Base-by-base conservation (phyloP, 2,888 invertebrate genomes). In the Neoaliturus tenellus region DNA sequence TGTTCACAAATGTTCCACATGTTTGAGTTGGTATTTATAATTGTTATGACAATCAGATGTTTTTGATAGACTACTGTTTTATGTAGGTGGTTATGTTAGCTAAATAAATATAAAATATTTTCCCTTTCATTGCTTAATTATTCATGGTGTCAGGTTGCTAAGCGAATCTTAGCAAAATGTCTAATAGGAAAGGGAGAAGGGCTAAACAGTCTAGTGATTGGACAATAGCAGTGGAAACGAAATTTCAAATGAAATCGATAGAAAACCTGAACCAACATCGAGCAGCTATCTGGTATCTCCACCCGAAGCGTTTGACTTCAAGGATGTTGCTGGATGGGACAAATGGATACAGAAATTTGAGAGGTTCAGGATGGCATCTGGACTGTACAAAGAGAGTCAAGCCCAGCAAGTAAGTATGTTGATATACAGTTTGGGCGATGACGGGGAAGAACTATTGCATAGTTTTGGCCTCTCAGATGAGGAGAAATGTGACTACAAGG, bases 401-500 rank as follows among this genome's bases (percentile, higher is more conserved):
- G 51, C 20, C 23, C 51, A 51, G 10, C 51, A 51, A 51, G 23
- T 51, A 12, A 67, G 67, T 67, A 31, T 33, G 35, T 31, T 67
- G 14, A 67, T 67, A 67, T 67, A 67, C 33, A 20, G 67, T 23
- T 67, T 67, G n/a, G 67, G 17, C 0, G 31, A 67, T 33, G n/a
- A 67, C 8, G 35, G 67, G 14, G 67, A 67, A 31, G 31, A 67
- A 14, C 31, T 67, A 67, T 14, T 67, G n/a, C 28, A 31, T 67
- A 67, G 31, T 67, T 67, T 67, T 67, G 67, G 35, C 8, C 67
- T 67, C 31, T 31, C 31, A 67, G 6, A 33, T 10, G 67, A 67
- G 31, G 67, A 67, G 2, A 67, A 67, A 67, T 31, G 67, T 67
- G 31, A 67, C 14, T 31, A 67, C 67, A 12, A 10, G 28, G 6